Conservation (phyloP, 1,140 invertebrate genomes). For the Riptortus pedestris region DNA sequence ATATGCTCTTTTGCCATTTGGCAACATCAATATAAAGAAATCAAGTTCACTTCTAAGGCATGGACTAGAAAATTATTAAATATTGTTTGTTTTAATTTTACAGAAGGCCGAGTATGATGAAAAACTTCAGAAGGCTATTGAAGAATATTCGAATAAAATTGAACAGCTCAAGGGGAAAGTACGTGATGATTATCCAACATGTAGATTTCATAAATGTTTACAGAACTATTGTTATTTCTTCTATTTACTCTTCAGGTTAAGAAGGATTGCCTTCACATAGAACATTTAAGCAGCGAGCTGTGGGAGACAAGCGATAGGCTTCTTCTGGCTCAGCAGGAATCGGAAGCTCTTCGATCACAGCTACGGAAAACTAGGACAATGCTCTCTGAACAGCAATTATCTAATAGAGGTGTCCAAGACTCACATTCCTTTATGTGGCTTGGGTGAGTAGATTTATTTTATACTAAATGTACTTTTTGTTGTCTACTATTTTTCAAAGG, state of each 20-base stretch:
- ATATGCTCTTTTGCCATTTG: no score
- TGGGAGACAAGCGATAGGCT: constrained; percentile 24
- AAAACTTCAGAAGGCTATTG: neutral
- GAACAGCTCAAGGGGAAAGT: constrained; percentile 14
- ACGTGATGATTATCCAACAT: no score
- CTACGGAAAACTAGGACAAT: constrained; percentile 8
- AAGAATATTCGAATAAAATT: constrained; percentile 17
- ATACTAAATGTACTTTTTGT: no score
- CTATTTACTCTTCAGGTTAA: constrained; percentile 2
- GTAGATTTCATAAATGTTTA: no score
- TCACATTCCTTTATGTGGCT: constrained; percentile 1
- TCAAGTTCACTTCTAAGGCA: no score
- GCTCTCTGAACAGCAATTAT: neutral
- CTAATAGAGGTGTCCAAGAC: neutral
- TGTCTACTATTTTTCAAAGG: neutral
- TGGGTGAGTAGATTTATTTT: no score
- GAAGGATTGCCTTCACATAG: constrained; percentile 21
- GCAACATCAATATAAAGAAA: no score
- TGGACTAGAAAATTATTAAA: no score
- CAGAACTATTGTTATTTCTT: neutral
- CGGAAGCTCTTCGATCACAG: constrained; percentile 19
- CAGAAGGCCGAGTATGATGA: constrained; percentile 19
- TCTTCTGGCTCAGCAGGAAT: constrained; percentile 20
- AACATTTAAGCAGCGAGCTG: constrained; percentile 21
- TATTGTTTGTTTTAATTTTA: no score